A percentile compares a stretch with the other conserved stretches of the same genome.
These are phyloP conservation scores for Sminthurides aquaticus DNA, from an alignment of 2,888 invertebrate species.

Conservation along the genomic window DNA sequence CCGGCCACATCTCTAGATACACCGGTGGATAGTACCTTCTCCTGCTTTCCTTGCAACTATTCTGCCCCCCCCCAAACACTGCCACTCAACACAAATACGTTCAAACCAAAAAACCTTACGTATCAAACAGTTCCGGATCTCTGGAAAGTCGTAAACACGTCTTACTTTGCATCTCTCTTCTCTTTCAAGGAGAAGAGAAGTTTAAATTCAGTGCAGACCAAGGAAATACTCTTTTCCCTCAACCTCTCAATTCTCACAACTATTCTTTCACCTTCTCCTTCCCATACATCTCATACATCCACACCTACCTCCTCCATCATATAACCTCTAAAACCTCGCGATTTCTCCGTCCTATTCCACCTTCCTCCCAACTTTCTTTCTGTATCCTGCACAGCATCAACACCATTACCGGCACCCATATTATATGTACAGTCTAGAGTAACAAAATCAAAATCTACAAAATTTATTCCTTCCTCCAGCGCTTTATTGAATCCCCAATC, in stretches of 20 bases:
- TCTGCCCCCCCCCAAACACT: too few relatives aligned
- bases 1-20: background rate
- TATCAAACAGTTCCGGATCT: background rate
- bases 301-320: background rate
- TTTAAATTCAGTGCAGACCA: background rate
- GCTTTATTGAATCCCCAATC: background rate
- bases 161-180: background rate
- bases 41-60: too few relatives aligned
- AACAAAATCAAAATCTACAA: background rate
- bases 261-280: background rate
- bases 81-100: background rate
- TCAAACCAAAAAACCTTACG: too few relatives aligned
- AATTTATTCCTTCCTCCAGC: background rate
- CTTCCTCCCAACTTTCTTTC: background rate
- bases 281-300: background rate
- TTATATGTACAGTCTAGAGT: too few relatives aligned
- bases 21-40: too few relatives aligned
- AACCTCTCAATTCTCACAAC: background rate
- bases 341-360: background rate
- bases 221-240: background rate
- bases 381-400: too few relatives aligned
- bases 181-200: background rate
- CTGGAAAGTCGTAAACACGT: background rate
- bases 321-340: too few relatives aligned
- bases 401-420: too few relatives aligned